Percentiles rank a stretch among this genome's conserved stretches.
phyloP scores from a whole-genome alignment of 1,140 invertebrate genomes.

The Periplaneta americana region DNA sequence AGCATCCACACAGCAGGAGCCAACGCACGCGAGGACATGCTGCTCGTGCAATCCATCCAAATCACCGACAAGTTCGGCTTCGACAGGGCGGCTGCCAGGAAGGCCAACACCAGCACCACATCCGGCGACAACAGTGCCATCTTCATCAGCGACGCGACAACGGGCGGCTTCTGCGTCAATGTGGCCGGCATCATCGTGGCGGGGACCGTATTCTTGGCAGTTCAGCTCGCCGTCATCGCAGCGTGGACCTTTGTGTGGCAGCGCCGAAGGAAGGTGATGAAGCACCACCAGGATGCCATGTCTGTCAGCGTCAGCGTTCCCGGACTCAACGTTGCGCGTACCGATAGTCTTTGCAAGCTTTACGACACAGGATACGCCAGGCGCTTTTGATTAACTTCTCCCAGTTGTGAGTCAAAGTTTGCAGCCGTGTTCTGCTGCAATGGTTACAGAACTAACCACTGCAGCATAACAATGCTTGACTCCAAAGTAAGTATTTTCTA shows the following conservation, averaged over 20 bases:
- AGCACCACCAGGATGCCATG: constrained; percentile 46
- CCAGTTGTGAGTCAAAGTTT: neutral
- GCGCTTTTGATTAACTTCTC: constrained; percentile 54
- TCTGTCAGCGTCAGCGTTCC: constrained; percentile 39
- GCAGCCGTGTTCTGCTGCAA: neutral
- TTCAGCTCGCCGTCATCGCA: constrained; percentile 73
- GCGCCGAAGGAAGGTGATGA: constrained; percentile 56
- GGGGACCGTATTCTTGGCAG: constrained; percentile 74
- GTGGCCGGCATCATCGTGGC: constrained; percentile 70
- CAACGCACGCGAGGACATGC: constrained; percentile 66
- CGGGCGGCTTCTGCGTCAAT: constrained; percentile 64
- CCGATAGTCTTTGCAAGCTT: constrained; percentile 77
- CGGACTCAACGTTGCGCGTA: constrained; percentile 45
- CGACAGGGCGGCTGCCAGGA: constrained; percentile 45
- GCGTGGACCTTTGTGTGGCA: constrained; percentile 82
- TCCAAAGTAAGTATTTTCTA: neutral
- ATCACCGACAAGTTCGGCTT: constrained; percentile 90
- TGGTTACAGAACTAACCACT: neutral
- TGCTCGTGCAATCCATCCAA: constrained; percentile 84
- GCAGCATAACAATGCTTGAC: neutral
- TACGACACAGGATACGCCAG: constrained; percentile 80
- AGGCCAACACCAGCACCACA: constrained; percentile 24
- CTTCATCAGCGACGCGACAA: constrained; percentile 36
- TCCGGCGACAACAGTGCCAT: constrained; percentile 34
- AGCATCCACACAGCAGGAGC: constrained; percentile 29